A percentile compares a stretch with the other conserved stretches of the same genome.
phyloP scores from a whole-genome alignment of 2,113 vertebrate species.

The Dipodomys merriami region DNA sequence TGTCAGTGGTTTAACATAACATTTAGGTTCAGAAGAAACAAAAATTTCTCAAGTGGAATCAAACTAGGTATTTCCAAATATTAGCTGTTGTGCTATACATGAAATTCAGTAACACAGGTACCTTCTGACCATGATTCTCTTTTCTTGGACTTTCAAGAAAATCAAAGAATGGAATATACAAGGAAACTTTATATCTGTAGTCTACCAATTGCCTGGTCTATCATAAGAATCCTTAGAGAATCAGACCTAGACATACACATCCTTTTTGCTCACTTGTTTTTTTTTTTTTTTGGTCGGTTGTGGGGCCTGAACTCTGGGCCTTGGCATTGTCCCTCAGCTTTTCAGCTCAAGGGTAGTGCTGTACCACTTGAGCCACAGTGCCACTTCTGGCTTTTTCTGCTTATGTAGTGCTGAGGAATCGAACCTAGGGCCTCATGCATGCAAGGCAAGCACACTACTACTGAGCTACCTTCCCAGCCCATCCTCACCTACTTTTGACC shows the following conservation, averaged over 20 bases:
- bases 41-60: not conserved
- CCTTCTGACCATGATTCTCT: not conserved
- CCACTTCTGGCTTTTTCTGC: no score
- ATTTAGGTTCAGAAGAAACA: not conserved
- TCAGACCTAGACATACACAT: not conserved
- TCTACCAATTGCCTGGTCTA: not conserved
- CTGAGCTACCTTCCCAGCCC: no score
- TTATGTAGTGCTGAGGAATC: no score
- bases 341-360: no score
- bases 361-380: no score
- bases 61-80: conserved; percentile 31
- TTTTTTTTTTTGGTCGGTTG: not conserved
- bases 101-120: not conserved
- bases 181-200: not conserved
- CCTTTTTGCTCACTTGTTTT: not conserved
- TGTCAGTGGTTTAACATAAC: not conserved
- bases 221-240: not conserved
- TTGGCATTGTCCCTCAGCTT: no score
- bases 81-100: not conserved
- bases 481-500: not conserved
- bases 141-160: conserved; percentile 6
- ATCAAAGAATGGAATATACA: not conserved
- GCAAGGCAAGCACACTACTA: no score
- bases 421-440: no score
- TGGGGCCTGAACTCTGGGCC: no score